Percentiles rank a stretch among this genome's conserved stretches.
phyloP scores from a whole-genome alignment of 1,140 invertebrate species.

The Copidosoma floridanum region DNA sequence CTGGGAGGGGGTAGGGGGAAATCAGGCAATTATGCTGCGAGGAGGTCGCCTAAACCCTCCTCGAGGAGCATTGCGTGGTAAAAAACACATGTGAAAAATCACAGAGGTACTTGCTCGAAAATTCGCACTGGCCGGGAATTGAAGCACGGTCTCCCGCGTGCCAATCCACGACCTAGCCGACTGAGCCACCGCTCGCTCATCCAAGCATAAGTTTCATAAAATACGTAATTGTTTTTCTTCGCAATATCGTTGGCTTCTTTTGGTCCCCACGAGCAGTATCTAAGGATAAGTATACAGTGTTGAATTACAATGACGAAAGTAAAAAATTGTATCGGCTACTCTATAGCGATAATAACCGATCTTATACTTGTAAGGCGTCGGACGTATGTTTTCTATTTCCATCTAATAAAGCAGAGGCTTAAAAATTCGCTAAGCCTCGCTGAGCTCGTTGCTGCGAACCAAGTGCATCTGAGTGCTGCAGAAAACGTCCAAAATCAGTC shows the following conservation, averaged over 20 bases:
- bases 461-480: conserved; percentile 98
- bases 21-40: too few relatives aligned
- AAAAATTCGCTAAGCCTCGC: conserved; percentile 98
- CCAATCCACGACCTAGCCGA: too few relatives aligned
- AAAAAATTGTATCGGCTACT: neutral
- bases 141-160: too few relatives aligned
- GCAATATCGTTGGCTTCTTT: conserved; percentile 83
- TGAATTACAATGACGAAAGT: neutral
- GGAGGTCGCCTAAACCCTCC: too few relatives aligned
- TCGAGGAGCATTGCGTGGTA: too few relatives aligned
- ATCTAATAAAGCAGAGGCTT: conserved; percentile 91
- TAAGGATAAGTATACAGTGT: conserved; percentile 44
- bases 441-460: conserved; percentile 93
- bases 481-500: conserved; percentile 96
- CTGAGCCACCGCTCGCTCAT: too few relatives aligned
- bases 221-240: conserved; percentile 81
- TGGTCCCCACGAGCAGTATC: conserved; percentile 85
- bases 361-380: conserved; percentile 84
- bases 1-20: too few relatives aligned
- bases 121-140: too few relatives aligned
- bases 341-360: conserved; percentile 26
- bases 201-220: conserved; percentile 97
- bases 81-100: too few relatives aligned
- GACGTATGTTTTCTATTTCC: conserved; percentile 74
- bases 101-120: too few relatives aligned